phyloP scores from a whole-genome alignment of 2,888 invertebrate species.

The Ormyrus pomaceus region DNA sequence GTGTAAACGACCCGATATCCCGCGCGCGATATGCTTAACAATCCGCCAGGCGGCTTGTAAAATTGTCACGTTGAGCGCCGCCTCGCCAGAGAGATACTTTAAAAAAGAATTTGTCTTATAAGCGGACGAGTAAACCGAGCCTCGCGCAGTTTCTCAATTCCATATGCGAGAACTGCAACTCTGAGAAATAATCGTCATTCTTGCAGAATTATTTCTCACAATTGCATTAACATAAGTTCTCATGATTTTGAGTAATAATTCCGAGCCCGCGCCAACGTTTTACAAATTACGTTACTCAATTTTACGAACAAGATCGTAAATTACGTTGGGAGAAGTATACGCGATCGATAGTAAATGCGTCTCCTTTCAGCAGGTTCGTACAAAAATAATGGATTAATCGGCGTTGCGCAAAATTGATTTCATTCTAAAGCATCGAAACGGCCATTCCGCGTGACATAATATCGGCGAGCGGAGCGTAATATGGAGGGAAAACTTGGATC shows the following conservation, averaged over 20 bases:
- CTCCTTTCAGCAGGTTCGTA: too few species aligned
- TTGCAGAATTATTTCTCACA: constrained; percentile 34
- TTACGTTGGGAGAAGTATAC: not conserved
- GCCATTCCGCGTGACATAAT: too few species aligned
- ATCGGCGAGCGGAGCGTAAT: too few species aligned
- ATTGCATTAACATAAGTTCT: constrained; percentile 46
- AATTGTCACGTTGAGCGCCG: not conserved
- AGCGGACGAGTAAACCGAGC: not conserved
- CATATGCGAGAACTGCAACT: not conserved
- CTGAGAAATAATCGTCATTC: constrained; percentile 46
- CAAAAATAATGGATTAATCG: too few species aligned
- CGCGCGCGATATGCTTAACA: not conserved
- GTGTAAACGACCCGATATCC: constrained; percentile 43
- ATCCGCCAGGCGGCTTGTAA: not conserved
- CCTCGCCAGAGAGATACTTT: constrained; percentile 1
- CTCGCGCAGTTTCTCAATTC: constrained; percentile 22
- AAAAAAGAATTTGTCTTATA: constrained; percentile 38
- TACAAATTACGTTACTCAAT: constrained; percentile 12
- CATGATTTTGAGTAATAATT: constrained; percentile 48
- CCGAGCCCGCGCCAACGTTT: not conserved
- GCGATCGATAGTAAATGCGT: too few species aligned
- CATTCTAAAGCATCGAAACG: too few species aligned
- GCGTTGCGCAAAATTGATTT: too few species aligned
- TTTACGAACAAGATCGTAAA: not conserved
- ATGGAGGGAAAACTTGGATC: not conserved